Evolutionary conservation across 2,888 invertebrate species (phyloP).

Genomic region (Venusia cambrica): DNA sequence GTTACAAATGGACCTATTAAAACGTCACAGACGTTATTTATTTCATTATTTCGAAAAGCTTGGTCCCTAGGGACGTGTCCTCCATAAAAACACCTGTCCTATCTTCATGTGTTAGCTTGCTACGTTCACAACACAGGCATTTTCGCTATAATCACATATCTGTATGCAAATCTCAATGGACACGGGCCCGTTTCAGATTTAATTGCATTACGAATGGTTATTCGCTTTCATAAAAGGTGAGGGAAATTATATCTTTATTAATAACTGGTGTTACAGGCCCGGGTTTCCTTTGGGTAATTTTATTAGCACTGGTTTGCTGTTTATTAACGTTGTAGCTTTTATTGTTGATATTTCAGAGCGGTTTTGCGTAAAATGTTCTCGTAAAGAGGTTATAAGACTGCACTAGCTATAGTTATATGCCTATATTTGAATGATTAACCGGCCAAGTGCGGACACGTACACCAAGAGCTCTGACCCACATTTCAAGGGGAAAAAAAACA

Average conservation of each 20-base stretch:
- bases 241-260: conserved; percentile 62
- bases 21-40: too few species aligned
- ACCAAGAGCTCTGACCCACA: too few species aligned
- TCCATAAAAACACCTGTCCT: conserved; percentile 16
- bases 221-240: conserved; percentile 51
- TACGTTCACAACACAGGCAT: conserved; percentile 43
- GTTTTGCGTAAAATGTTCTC: conserved; percentile 8
- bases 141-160: conserved; percentile 63
- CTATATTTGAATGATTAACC: too few species aligned
- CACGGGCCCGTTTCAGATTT: conserved; percentile 54
- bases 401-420: too few species aligned
- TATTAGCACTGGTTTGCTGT: conserved; percentile 40
- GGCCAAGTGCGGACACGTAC: too few species aligned
- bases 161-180: conserved; percentile 73
- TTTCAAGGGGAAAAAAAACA: too few species aligned
- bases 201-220: conserved; percentile 63
- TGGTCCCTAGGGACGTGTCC: conserved; percentile 4
- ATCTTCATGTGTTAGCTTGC: conserved; percentile 30
- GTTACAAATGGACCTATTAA: too few species aligned
- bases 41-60: conserved; percentile 9
- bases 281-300: conserved; percentile 44
- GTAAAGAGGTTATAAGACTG: conserved; percentile 22
- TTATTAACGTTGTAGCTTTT: conserved; percentile 25
- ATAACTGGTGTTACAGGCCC: conserved; percentile 46
- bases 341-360: conserved; percentile 17